These are phyloP conservation scores for Cherax quadricarinatus DNA, from an alignment of 1,140 invertebrate species.

Conservation along the genomic window DNA sequence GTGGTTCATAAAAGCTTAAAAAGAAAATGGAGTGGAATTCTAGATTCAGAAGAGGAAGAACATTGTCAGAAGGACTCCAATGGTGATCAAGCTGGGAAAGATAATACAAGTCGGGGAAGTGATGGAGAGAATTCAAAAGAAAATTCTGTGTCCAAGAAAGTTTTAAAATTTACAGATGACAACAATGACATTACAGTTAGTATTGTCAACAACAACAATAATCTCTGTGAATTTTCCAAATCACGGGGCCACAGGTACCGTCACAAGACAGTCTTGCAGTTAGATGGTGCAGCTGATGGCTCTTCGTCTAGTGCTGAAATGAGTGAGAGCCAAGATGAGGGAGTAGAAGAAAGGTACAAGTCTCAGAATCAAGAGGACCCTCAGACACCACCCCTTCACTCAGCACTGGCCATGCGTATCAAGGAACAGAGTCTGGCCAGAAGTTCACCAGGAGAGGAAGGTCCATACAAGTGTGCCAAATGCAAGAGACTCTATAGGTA, in stretches of 20 bases:
- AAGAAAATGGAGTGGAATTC: constrained; percentile 72
- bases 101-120: constrained; percentile 18
- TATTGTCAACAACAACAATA: constrained; percentile 73
- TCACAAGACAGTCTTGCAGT: constrained; percentile 78
- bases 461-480: constrained; percentile 89
- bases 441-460: constrained; percentile 77
- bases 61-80: constrained; percentile 43
- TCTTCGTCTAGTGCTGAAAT: constrained; percentile 61
- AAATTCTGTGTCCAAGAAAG: constrained; percentile 65
- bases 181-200: constrained; percentile 73
- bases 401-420: constrained; percentile 68
- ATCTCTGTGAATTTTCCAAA: constrained; percentile 73
- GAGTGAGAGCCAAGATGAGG: constrained; percentile 74
- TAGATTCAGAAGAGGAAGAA: constrained; percentile 66
- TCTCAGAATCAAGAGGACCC: constrained; percentile 37
- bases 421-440: constrained; percentile 73
- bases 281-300: constrained; percentile 82
- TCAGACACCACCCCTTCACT: constrained; percentile 59
- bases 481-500: constrained; percentile 91
- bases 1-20: constrained; percentile 70
- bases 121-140: constrained; percentile 56
- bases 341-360: constrained; percentile 31
- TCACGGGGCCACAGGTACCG: constrained; percentile 66
- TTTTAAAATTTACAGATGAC: constrained; percentile 72
- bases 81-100: constrained; percentile 20